Conservation (phyloP, 2,113 vertebrate genomes). For the Hirundichthys speculiger region DNA sequence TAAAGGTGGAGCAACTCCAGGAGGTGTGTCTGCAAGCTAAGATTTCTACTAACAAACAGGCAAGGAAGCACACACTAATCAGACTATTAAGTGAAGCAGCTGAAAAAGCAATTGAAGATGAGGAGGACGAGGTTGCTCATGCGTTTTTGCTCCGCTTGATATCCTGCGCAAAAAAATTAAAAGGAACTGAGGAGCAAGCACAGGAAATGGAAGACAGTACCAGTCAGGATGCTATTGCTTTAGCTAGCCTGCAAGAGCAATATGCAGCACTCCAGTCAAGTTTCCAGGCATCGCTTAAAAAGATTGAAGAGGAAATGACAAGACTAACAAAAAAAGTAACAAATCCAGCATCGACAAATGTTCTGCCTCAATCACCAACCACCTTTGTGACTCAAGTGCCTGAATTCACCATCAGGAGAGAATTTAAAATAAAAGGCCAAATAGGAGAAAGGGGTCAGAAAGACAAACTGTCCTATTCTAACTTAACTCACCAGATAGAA, state of each 20-base stretch:
- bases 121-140: not conserved
- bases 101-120: slow-evolving; percentile 6
- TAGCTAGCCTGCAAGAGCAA: not conserved
- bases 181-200: not conserved
- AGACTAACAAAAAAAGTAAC: not conserved
- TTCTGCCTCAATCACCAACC: not conserved
- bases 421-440: slow-evolving; percentile 7
- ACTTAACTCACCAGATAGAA: not conserved
- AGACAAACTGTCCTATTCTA: slow-evolving; percentile 10
- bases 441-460: not conserved
- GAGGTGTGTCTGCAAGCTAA: not conserved
- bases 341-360: not conserved
- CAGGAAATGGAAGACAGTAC: not conserved
- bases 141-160: slow-evolving; percentile 1
- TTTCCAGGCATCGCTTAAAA: not conserved
- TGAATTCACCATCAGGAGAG: not conserved
- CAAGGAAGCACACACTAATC: slow-evolving; percentile 15
- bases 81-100: not conserved
- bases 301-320: slow-evolving; percentile 14
- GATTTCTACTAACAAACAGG: not conserved
- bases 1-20: not conserved
- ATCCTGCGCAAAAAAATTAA: not conserved
- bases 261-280: slow-evolving; percentile 9
- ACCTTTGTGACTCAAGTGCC: not conserved
- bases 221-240: not conserved